Conservation (phyloP, 2,797 vertebrate genomes). For the Vipera latastei region DNA sequence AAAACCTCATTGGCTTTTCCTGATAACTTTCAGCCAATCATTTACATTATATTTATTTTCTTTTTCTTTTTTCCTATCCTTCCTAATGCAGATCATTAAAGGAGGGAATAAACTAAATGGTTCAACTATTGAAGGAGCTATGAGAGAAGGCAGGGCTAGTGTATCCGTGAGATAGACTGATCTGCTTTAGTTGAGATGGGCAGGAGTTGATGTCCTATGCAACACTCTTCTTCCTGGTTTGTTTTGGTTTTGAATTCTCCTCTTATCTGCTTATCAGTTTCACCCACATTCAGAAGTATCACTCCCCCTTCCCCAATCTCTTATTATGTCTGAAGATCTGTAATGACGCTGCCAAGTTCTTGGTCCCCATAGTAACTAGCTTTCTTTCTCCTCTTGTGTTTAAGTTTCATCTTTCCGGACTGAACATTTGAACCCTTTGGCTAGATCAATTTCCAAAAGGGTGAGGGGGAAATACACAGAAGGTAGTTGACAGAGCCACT, state of each 20-base stretch:
- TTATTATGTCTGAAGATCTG: not conserved
- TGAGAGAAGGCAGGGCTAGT: not conserved
- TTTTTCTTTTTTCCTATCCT: not conserved
- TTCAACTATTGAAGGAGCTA: not conserved
- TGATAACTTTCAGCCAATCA: not conserved
- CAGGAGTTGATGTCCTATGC: not conserved
- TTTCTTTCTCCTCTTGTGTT: not conserved
- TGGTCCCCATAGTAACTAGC: not conserved
- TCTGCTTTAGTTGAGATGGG: not conserved
- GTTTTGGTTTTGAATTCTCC: not conserved
- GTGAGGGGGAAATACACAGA: not conserved
- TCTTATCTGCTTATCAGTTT: not conserved
- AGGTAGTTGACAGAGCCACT: not conserved
- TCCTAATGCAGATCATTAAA: not conserved
- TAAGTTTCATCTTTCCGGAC: not conserved
- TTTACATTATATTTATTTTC: not conserved
- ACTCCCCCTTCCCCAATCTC: not conserved
- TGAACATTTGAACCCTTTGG: not conserved
- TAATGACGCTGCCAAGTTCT: not conserved
- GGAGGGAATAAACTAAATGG: not conserved
- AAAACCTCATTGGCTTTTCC: not conserved
- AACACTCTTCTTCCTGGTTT: not conserved
- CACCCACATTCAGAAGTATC: not conserved
- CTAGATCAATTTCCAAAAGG: not conserved
- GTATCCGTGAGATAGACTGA: not conserved